Evolutionary conservation across 2,113 vertebrate genomes (phyloP), one percentile per base, ranked within the genome.

Genomic region (Halcyon senegalensis): DNA sequence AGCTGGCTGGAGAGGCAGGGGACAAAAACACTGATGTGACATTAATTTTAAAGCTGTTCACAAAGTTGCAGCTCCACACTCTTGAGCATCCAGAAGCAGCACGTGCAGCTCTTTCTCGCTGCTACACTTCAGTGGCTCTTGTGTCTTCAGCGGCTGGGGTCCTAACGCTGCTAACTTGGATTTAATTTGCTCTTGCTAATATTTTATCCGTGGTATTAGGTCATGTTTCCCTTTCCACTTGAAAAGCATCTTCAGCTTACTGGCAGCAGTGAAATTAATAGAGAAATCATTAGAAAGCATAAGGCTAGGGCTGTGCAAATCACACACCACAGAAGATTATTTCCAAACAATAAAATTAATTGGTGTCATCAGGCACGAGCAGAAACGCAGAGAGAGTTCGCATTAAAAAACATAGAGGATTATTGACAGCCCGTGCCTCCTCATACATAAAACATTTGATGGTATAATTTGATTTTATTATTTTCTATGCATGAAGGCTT

Each of bases 171-270:
- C 92, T 96, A 90, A 94, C 53, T 30, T 2, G 77, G 94, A 82
- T 88, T 97, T 96, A 77, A 98, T 92, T 93, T 96, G 50, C 58
- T 80, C 82, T 76, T 62, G 53, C 92, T 97, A 93, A 96, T 86
- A 82, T 96, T 62, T 55, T 27, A 92, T 85, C 91, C 68, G 0
- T 4, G 44, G 41, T 79, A 43, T 64, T 6, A 94, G 95, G 95
- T 62, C 89, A 72, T 44, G 93, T 76, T 90, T 94, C 90, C 77
- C 81, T 87, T 96, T 83, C 87, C 89, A 91, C 94, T 93, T 37
- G 69, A 93, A 96, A 98, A 85, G 84, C 88, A 48, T 37, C 79
- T 58, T 41, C 46, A 31, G 94, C 89, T 89, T 30, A n/a, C 21
- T 84, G 77, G 90, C 90, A 84, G 89, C 63, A 10, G 73, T 1